Base-by-base conservation (phyloP, 2,797 vertebrate species). In the Triplophysa bombifrons region DNA sequence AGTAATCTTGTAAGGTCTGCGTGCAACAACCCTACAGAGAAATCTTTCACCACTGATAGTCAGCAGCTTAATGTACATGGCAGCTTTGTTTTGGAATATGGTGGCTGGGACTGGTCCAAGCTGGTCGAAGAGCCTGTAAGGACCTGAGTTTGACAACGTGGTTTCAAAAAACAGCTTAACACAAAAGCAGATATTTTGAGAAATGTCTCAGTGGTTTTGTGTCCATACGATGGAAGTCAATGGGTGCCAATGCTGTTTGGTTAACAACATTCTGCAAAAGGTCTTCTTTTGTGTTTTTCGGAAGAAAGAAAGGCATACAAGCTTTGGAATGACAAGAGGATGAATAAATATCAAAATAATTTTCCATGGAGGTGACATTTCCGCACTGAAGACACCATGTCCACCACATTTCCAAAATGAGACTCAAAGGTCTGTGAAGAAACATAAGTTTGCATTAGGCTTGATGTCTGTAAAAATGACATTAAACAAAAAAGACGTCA, bases 1-100 rank as follows among this genome's bases (percentile, higher is more conserved):
- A 63, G 44, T 46, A 41, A 38, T 56, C 68, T 64, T 56, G 53
- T 56, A 69, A 60, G 44, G 56, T 60, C 41, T 58, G 44, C 30
- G 51, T 67, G 71, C 44, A 72, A 25, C 6, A 77, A 58, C 38
- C 78, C 48, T 13, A 72, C 38, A 61, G 22, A n/a, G 13, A 64
- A 44, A 80, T 46, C 41, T 34, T 46, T 53, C 48, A 22, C 13
- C 3, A 27, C 10, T 22, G 38, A 50, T 38, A 25, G 63, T 22
- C 14, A 41, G 5, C 56, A 58, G 20, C 2, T 27, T 53, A 5
- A 74, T 30, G 27, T 11, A 17, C 34, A 38, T 38, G 34, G 25
- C 2, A 19, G 2, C n/a, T 27, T 41, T 65, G 20, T 61, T 74
- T 34, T 13, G 53, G 20, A 25, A 60, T 4, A 17, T 27, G 27